Base-by-base conservation (phyloP, 1,140 invertebrate species). In the Drosophila ananassae region DNA sequence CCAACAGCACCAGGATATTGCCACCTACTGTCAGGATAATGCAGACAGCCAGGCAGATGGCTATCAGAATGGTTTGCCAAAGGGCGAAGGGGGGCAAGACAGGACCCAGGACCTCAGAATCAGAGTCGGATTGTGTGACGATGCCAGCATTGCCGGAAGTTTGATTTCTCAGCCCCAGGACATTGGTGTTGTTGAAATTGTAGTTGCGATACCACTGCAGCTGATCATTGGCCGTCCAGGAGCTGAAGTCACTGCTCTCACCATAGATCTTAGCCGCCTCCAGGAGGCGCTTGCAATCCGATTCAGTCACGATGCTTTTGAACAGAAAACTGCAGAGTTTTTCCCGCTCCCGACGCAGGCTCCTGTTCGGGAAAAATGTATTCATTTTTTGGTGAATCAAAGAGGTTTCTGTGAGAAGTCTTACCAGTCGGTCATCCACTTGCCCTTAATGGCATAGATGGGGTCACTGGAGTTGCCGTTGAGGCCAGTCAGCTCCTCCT, bases 1-100 rank as follows among this genome's bases (percentile, higher is more conserved):
- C 97, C 34, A 99, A 92, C 22, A 99, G 94, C 30, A 99, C 99
- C 12, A 99, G 94, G 48, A 99, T 96, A 92, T 99, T 99, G 37
- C 99, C 99, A 64, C 96, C 95, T 12, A 99, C 95, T 0, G 98
- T 99, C 41, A 99, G 93, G 17, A 99, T 94, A 73, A 98, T 98
- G 83, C 98, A 98, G 48, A 98, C 92, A 2, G 95, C 95, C 48
- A 99, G 93, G 79, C 96, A 95, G 39, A 98, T 94, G n/a, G 98
- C 98, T 66, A 99, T 98, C 72, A 98, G 93, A 37, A 98, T 95
- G 2, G 97, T 97, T 92, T 97, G 94, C 97, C 98, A 98, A n/a
- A 97, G 93, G 46, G 95, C 94, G 91, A 98, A 98, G 6, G 97
- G 97, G 55, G 97, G 96, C 73, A 96, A 92, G 12, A 96, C 95